phyloP scores from a whole-genome alignment of 2,113 vertebrate genomes.

The Mastomys coucha region DNA sequence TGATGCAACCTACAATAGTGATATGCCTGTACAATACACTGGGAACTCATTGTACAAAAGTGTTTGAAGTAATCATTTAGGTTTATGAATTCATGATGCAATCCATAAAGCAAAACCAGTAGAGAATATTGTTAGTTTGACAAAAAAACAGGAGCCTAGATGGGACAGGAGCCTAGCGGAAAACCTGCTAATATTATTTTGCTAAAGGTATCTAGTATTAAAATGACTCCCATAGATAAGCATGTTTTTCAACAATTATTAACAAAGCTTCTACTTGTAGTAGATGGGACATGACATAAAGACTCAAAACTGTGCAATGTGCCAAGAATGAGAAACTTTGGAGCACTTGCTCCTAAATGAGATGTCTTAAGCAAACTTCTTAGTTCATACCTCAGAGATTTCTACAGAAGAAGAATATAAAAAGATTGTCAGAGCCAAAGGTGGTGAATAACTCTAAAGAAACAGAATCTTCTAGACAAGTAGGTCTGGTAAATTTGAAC shows the following conservation, averaged over 20 bases:
- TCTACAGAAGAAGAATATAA: background rate
- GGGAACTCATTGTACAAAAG: background rate
- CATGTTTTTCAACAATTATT: background rate
- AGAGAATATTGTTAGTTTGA: background rate
- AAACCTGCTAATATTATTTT: background rate
- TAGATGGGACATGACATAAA: background rate
- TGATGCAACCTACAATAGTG: background rate
- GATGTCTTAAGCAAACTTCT: background rate
- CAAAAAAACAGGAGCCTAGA: background rate
- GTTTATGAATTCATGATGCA: background rate
- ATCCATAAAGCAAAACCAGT: background rate
- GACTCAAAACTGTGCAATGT: background rate
- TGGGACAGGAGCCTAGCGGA: background rate
- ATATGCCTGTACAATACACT: background rate
- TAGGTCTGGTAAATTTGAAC: background rate
- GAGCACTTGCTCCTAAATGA: background rate
- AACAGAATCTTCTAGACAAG: background rate
- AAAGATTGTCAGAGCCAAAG: background rate
- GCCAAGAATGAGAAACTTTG: background rate
- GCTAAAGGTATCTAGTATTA: background rate
- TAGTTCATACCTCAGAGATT: background rate
- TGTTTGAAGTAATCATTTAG: background rate
- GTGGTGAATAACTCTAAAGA: background rate
- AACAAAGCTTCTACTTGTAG: background rate
- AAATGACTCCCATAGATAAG: background rate